A percentile compares a stretch with the other conserved stretches of the same genome.
phyloP scores from a whole-genome alignment of 2,888 invertebrate species.

The Linnaemya tessellans region DNA sequence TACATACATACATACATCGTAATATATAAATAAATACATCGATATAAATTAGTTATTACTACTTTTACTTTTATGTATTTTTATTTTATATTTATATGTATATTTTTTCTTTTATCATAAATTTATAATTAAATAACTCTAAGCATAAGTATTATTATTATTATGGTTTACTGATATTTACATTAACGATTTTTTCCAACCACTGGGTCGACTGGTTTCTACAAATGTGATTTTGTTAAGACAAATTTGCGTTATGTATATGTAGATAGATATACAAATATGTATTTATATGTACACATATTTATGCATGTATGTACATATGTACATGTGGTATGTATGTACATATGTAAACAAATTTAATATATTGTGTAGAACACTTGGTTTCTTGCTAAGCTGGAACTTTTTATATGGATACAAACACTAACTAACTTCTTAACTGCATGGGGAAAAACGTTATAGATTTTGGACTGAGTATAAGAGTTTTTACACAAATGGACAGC shows the following conservation, averaged over 20 bases:
- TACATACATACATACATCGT: slow-evolving; percentile 53
- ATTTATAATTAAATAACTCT: slow-evolving; percentile 58
- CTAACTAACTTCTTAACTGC: slow-evolving; percentile 42
- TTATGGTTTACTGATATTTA: slow-evolving; percentile 48
- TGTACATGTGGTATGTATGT: neutral
- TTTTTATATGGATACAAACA: slow-evolving; percentile 27
- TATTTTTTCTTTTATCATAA: slow-evolving; percentile 20
- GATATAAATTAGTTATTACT: slow-evolving; percentile 70
- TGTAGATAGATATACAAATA: slow-evolving; percentile 7
- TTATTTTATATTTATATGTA: slow-evolving; percentile 16
- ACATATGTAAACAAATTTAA: slow-evolving; percentile 22
- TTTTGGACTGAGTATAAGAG: slow-evolving; percentile 22
- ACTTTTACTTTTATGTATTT: slow-evolving; percentile 57
- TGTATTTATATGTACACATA: neutral
- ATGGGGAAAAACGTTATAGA: slow-evolving; percentile 36
- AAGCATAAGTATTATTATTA: slow-evolving; percentile 43
- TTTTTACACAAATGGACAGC: slow-evolving; percentile 16
- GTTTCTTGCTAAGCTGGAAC: slow-evolving; percentile 31
- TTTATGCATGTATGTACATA: slow-evolving; percentile 1
- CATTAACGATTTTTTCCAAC: slow-evolving; percentile 42
- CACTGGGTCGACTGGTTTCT: slow-evolving; percentile 37
- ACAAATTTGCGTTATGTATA: slow-evolving; percentile 48
- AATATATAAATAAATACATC: slow-evolving; percentile 67
- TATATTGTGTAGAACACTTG: slow-evolving; percentile 4
- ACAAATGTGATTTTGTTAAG: slow-evolving; percentile 42